Evolutionary conservation across 2,888 invertebrate species (phyloP).

Genomic region (Anagyrus pseudococci): DNA sequence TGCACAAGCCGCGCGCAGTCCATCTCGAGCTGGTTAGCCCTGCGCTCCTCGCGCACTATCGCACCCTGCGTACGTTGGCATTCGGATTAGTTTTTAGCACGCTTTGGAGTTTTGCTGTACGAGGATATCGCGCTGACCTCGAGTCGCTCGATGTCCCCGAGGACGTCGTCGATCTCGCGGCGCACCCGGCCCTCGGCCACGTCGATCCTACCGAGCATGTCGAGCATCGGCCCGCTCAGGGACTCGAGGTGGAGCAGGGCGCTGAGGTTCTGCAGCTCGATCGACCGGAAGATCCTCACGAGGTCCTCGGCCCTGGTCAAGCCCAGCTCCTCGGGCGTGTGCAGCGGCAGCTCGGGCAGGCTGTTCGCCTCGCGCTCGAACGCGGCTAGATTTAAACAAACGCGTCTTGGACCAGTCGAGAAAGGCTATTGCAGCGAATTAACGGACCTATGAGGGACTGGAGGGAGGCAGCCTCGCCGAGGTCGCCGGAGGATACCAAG

Average conservation of each 20-base stretch:
- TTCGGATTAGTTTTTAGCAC: no score
- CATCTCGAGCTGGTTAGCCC: slow-evolving; percentile 64
- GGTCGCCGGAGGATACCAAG: slow-evolving; percentile 5
- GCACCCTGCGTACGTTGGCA: not conserved
- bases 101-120: no score
- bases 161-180: slow-evolving; percentile 58
- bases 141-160: slow-evolving; percentile 60
- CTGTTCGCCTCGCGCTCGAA: slow-evolving; percentile 63
- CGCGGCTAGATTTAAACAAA: slow-evolving; percentile 48
- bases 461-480: slow-evolving; percentile 42
- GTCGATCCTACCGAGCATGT: slow-evolving; percentile 63
- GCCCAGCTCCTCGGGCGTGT: slow-evolving; percentile 65
- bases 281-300: slow-evolving; percentile 66
- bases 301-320: slow-evolving; percentile 67
- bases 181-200: slow-evolving; percentile 61
- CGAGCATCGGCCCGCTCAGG: slow-evolving; percentile 65
- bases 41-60: slow-evolving; percentile 44
- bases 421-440: not conserved
- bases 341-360: slow-evolving; percentile 42
- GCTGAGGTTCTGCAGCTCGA: slow-evolving; percentile 71
- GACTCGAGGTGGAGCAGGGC: slow-evolving; percentile 69
- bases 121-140: slow-evolving; percentile 50
- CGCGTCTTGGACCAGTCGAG: not conserved
- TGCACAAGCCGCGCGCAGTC: slow-evolving; percentile 67
- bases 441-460: slow-evolving; percentile 47